phyloP scores from a whole-genome alignment of 2,113 vertebrate genomes.

The Pseudopodoces humilis region DNA sequence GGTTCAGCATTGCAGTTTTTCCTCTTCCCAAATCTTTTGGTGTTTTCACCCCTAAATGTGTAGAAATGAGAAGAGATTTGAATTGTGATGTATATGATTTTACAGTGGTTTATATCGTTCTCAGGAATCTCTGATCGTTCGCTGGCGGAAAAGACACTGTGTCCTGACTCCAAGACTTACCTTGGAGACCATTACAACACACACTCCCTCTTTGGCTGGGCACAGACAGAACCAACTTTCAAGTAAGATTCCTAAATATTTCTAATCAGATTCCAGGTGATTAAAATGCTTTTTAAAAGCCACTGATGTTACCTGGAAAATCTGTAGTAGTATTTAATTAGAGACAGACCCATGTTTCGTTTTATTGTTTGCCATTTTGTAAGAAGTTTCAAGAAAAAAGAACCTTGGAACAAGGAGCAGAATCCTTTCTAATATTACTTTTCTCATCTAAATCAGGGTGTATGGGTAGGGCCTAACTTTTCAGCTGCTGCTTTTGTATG shows the following conservation, averaged over 20 bases:
- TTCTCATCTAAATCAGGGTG: neutral
- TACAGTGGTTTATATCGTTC: neutral
- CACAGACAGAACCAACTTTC: conserved; percentile 56
- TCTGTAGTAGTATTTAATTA: neutral
- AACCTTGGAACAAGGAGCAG: neutral
- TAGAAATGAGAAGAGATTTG: neutral
- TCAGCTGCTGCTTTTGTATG: neutral
- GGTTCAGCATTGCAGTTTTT: neutral
- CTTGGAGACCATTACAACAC: conserved; percentile 51
- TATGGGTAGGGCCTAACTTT: neutral
- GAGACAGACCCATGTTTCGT: neutral
- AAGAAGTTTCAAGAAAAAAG: neutral
- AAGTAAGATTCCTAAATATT: conserved; percentile 32
- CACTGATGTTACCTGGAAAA: neutral
- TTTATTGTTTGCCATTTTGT: neutral
- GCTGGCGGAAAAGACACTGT: conserved; percentile 42
- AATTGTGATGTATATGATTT: neutral
- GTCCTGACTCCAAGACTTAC: conserved; percentile 51
- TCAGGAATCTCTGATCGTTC: conserved; percentile 28
- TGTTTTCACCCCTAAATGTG: neutral
- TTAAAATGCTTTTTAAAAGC: neutral
- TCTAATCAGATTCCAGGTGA: neutral
- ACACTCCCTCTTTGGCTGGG: conserved; percentile 61
- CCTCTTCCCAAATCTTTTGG: neutral
- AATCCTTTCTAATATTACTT: neutral